Evolutionary conservation across 2,797 vertebrate species (phyloP).

Genomic region (Trachurus trachurus): DNA sequence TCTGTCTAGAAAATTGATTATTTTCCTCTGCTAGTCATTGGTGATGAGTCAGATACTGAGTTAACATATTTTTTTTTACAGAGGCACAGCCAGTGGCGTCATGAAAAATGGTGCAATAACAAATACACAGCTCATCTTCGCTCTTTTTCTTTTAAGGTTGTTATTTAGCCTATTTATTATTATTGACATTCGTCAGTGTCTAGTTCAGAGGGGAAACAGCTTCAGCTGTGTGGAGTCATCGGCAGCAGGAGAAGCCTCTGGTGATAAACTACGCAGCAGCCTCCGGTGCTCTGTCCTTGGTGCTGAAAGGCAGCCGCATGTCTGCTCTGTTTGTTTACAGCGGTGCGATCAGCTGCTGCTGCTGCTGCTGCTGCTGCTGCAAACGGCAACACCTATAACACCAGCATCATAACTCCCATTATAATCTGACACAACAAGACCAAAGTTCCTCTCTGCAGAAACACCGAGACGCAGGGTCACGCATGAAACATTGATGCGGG

Average conservation of each 20-base stretch:
- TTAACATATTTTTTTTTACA: background rate
- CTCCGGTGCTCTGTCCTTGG: slow-evolving; percentile 67
- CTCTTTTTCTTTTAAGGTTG: background rate
- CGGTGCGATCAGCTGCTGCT: slow-evolving; percentile 1
- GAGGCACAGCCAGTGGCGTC: slow-evolving; percentile 20
- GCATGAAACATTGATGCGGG: slow-evolving; percentile 12
- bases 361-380: background rate
- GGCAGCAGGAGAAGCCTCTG: slow-evolving; percentile 8
- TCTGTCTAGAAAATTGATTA: background rate
- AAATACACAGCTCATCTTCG: background rate
- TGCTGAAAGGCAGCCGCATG: slow-evolving; percentile 51
- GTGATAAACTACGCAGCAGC: slow-evolving; percentile 62
- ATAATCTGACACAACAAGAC: background rate
- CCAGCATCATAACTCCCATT: background rate
- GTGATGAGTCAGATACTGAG: background rate
- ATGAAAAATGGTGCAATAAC: background rate
- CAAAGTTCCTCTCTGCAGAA: slow-evolving; percentile 29
- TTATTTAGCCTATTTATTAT: background rate
- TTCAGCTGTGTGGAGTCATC: background rate
- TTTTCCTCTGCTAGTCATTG: background rate
- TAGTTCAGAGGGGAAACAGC: no score
- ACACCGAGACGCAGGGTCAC: background rate
- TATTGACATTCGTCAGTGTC: background rate
- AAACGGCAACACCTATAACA: background rate
- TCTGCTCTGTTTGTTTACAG: slow-evolving; percentile 34